Conservation (phyloP, 2,113 vertebrate genomes). For the Lepidothrix coronata region DNA sequence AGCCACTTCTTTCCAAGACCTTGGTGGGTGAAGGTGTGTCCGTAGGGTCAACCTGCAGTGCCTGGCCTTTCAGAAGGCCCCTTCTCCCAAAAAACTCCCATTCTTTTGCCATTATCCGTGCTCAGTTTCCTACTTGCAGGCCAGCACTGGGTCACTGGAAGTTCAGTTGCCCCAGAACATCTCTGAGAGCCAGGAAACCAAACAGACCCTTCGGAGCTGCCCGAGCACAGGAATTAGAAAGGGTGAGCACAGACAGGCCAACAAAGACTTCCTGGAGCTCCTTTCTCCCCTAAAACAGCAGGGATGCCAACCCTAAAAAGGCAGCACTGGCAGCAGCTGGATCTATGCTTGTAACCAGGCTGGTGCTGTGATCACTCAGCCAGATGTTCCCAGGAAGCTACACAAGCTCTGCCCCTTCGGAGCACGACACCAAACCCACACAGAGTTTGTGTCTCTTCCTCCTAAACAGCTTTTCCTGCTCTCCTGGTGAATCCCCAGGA, state of each 20-base stretch:
- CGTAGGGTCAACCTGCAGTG: neutral
- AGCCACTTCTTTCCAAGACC: neutral
- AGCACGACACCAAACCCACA: rapidly evolving
- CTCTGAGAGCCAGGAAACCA: neutral
- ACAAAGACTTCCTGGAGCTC: neutral
- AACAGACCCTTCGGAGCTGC: neutral
- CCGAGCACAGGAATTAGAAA: neutral
- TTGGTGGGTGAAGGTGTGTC: rapidly evolving
- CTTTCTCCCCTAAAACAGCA: neutral
- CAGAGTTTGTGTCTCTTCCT: rapidly evolving
- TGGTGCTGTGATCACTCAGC: neutral
- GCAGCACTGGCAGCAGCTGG: neutral
- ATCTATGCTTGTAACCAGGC: neutral
- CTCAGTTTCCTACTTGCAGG: neutral
- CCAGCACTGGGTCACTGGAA: neutral
- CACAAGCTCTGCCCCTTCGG: rapidly evolving
- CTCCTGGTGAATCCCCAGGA: neutral
- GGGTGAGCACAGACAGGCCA: rapidly evolving
- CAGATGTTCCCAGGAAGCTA: neutral
- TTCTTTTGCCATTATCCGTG: neutral
- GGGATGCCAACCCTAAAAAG: rapidly evolving
- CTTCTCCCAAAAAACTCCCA: neutral
- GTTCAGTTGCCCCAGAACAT: neutral
- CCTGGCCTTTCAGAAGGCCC: neutral
- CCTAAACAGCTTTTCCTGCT: neutral